Conservation (phyloP, 2,113 vertebrate species). For the human region DNA sequence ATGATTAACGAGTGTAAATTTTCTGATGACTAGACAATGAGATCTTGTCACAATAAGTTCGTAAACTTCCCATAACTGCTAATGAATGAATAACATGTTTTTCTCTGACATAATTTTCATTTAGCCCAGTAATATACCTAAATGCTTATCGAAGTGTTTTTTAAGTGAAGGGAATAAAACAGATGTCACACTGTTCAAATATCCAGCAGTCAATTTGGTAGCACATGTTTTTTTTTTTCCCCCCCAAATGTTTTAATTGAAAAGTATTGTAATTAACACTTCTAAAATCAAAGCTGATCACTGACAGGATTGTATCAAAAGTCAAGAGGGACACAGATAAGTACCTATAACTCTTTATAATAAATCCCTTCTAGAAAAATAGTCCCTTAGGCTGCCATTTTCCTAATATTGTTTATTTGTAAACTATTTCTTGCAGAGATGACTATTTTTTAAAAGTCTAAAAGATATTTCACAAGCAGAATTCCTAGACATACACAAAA, state of each 20-base stretch:
- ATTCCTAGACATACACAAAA: conserved; percentile 53
- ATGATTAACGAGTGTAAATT: neutral
- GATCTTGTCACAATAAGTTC: neutral
- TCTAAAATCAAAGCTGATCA: conserved; percentile 44
- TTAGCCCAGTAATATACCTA: neutral
- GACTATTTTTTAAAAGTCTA: conserved; percentile 1
- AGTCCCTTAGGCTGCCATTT: neutral
- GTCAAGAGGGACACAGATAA: neutral
- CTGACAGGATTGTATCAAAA: conserved; percentile 36
- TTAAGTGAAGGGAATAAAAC: neutral
- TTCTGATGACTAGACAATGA: neutral
- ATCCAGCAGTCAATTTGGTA: neutral
- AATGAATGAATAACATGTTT: neutral
- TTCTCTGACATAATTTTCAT: neutral
- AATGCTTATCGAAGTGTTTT: neutral
- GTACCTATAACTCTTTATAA: neutral
- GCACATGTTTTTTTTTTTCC: neutral
- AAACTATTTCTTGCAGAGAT: conserved; percentile 33
- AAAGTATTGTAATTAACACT: conserved; percentile 1
- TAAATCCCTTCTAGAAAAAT: neutral
- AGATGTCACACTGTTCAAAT: neutral
- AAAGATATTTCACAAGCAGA: conserved; percentile 43
- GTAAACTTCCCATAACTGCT: neutral
- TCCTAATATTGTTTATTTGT: conserved; percentile 5
- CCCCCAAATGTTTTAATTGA: neutral